These are phyloP conservation scores for Bujurquina vittata DNA, from an alignment of 2,113 vertebrate genomes.

Conservation along the genomic window DNA sequence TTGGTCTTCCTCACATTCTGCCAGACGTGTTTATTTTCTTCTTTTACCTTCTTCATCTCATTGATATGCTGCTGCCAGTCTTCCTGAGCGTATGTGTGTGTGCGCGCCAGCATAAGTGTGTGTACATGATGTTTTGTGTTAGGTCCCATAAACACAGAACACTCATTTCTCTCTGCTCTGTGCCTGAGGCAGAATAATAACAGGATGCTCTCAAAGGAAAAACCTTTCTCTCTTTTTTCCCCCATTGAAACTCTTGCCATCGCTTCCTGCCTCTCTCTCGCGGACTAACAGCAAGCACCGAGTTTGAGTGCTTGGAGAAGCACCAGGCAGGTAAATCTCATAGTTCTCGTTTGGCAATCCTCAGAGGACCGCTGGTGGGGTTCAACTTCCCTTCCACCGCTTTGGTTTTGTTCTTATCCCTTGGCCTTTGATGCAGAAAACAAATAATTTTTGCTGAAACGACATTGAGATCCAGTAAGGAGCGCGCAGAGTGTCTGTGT, in stretches of 20 bases:
- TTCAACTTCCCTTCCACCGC: slow-evolving; percentile 32
- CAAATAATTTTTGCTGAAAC: slow-evolving; percentile 25
- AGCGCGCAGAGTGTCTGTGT: background rate
- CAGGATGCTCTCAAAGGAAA: slow-evolving; percentile 65
- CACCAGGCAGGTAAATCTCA: slow-evolving; percentile 46
- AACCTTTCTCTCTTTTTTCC: slow-evolving; percentile 15
- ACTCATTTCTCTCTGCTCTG: slow-evolving; percentile 54
- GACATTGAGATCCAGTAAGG: background rate
- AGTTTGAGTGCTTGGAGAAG: slow-evolving; percentile 35
- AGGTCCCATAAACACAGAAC: slow-evolving; percentile 64
- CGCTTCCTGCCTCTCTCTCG: slow-evolving; percentile 2
- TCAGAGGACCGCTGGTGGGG: slow-evolving; percentile 30
- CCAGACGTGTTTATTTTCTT: slow-evolving; percentile 51
- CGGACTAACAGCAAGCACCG: slow-evolving; percentile 15
- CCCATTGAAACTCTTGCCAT: slow-evolving; percentile 29
- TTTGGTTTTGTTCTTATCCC: slow-evolving; percentile 28
- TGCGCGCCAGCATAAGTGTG: background rate
- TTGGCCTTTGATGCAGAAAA: slow-evolving; percentile 2
- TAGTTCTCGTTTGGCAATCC: slow-evolving; percentile 30
- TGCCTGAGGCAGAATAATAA: slow-evolving; percentile 70
- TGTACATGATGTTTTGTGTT: slow-evolving; percentile 59
- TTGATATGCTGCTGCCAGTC: slow-evolving; percentile 51
- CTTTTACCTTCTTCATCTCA: slow-evolving; percentile 46
- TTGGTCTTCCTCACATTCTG: slow-evolving; percentile 39
- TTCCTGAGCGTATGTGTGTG: slow-evolving; percentile 12